phyloP scores from a whole-genome alignment of 2,113 vertebrate species.

The Aptenodytes patagonicus region DNA sequence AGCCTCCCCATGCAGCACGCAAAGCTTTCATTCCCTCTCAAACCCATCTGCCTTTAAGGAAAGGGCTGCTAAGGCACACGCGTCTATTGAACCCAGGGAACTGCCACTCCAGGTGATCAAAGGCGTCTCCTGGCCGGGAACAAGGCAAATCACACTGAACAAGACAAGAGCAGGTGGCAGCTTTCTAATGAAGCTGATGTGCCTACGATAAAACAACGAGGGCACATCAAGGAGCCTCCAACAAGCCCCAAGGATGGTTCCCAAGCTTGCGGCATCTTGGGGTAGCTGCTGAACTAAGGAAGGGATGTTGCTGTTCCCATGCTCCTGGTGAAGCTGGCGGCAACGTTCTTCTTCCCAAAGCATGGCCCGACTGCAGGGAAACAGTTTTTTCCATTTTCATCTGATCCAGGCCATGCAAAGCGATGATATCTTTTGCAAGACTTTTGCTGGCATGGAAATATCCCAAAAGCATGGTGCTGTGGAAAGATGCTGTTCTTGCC shows the following conservation, averaged over 20 bases:
- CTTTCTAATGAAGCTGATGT: neutral
- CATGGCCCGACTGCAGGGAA: neutral
- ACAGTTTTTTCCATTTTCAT: neutral
- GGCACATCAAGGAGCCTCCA: neutral
- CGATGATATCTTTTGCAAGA: neutral
- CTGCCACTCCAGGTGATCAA: neutral
- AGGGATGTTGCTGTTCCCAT: neutral
- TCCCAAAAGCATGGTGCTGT: too few species aligned
- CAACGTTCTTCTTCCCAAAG: neutral
- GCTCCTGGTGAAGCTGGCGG: neutral
- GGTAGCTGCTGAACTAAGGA: neutral
- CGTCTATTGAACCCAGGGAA: neutral
- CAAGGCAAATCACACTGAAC: neutral
- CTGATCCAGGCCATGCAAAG: neutral
- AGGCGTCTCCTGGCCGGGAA: neutral
- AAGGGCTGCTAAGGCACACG: neutral
- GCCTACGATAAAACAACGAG: neutral
- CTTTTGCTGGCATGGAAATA: neutral
- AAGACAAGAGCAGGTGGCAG: neutral
- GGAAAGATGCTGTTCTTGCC: neutral
- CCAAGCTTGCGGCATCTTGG: neutral
- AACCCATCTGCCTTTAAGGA: neutral
- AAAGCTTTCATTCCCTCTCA: neutral
- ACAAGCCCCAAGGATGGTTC: neutral
- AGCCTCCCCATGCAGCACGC: neutral